Conservation (phyloP, 2,888 invertebrate species). For the Caenorhabditis angaria region DNA sequence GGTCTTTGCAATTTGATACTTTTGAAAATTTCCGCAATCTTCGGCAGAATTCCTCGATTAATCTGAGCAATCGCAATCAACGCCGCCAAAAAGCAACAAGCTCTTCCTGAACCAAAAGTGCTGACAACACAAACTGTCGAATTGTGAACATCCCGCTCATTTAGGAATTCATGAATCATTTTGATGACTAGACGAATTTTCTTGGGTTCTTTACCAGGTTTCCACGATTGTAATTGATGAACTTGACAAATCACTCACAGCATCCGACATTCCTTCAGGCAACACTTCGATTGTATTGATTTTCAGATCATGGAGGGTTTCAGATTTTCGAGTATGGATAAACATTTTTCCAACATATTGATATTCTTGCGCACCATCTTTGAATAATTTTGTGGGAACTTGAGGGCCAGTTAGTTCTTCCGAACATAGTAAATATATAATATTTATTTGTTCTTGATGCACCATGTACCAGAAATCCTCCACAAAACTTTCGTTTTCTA, state of each 20-base stretch:
- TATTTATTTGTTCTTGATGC: conserved; percentile 30
- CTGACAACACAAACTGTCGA: conserved; percentile 32
- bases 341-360: conserved; percentile 40
- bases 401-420: conserved; percentile 9
- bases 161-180: conserved; percentile 39
- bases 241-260: conserved; percentile 35
- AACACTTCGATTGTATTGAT: conserved; percentile 32
- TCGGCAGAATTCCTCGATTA: conserved; percentile 30
- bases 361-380: conserved; percentile 13
- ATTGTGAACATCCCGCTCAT: conserved; percentile 27
- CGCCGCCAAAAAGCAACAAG: conserved; percentile 29
- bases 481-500: conserved; percentile 36
- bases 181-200: conserved; percentile 25
- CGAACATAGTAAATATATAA: conserved; percentile 23
- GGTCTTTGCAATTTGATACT: conserved; percentile 34
- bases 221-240: conserved; percentile 24
- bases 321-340: conserved; percentile 28
- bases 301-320: conserved; percentile 12
- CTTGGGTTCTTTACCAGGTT: conserved; percentile 17
- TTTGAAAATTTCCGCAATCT: conserved; percentile 32
- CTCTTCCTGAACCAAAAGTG: conserved; percentile 27
- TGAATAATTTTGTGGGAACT: conserved; percentile 22
- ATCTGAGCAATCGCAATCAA: conserved; percentile 32
- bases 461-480: conserved; percentile 44
- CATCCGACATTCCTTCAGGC: conserved; percentile 36